Conservation (phyloP, 2,797 vertebrate species). For the Aulostomus chinensis region DNA sequence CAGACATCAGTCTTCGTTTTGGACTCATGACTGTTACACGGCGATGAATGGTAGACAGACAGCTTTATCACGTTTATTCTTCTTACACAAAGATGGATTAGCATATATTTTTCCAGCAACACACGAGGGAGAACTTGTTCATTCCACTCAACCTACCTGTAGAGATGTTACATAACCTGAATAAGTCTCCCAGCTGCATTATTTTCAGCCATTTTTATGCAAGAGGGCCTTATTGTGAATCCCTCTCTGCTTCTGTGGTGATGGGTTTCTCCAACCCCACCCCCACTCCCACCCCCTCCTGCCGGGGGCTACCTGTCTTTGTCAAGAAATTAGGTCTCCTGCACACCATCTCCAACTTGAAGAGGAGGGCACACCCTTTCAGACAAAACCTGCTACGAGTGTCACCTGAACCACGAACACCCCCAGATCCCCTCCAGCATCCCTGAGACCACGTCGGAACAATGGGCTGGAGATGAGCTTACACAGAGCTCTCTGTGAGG, state of each 20-base stretch:
- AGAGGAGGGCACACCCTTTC: constrained; percentile 52
- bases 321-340: constrained; percentile 54
- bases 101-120: no score
- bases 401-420: constrained; percentile 49
- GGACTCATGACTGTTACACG: no score
- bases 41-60: no score
- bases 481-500: constrained; percentile 8
- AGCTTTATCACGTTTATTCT: no score
- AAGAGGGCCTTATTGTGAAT: neutral
- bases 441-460: constrained; percentile 30
- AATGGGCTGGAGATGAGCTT: constrained; percentile 51
- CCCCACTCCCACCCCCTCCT: neutral
- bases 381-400: constrained; percentile 52
- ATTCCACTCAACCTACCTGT: no score
- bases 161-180: constrained; percentile 21
- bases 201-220: neutral
- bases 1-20: no score
- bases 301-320: constrained; percentile 43
- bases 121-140: no score
- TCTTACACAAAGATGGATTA: no score
- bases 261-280: no score
- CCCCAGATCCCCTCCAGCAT: constrained; percentile 40
- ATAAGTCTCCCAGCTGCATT: no score
- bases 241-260: neutral
- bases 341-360: constrained; percentile 16